Evolutionary conservation across 2,113 vertebrate genomes (phyloP).

Genomic region (Anguilla rostrata): DNA sequence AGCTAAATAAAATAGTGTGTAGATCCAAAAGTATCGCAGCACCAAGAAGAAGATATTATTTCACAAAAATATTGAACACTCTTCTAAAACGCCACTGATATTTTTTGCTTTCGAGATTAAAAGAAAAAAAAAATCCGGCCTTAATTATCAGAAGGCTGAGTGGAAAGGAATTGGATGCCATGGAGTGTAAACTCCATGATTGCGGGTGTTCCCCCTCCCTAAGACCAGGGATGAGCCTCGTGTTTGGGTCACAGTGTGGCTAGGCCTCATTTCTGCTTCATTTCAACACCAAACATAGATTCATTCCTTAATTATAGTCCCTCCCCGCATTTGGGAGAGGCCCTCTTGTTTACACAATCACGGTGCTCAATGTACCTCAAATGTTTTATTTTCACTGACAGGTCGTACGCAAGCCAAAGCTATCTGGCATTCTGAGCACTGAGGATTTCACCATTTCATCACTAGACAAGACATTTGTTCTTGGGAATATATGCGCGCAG

Average conservation of each 20-base stretch:
- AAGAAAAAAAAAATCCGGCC: slow-evolving; percentile 6
- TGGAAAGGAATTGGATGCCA: slow-evolving; percentile 6
- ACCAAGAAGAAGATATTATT: background rate
- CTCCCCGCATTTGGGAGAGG: background rate
- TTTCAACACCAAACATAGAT: background rate
- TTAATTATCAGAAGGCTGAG: slow-evolving; percentile 17
- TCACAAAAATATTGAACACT: background rate
- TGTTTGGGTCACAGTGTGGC: slow-evolving; percentile 9
- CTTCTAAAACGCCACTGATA: background rate
- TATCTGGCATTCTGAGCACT: background rate
- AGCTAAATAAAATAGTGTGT: background rate
- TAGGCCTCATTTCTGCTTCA: slow-evolving; percentile 15
- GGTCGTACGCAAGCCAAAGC: background rate
- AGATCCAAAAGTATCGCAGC: background rate
- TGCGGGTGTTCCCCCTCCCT: background rate
- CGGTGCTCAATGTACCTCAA: background rate
- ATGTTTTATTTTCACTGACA: slow-evolving; percentile 8
- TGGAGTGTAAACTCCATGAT: slow-evolving; percentile 14
- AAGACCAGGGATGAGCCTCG: background rate
- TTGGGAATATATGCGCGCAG: background rate
- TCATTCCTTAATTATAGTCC: slow-evolving; percentile 19
- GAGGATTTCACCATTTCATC: background rate
- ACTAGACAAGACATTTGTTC: background rate
- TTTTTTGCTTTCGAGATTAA: background rate
- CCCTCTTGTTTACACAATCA: background rate